Evolutionary conservation across 2,888 invertebrate species (phyloP).

Genomic region (Polyommatus iphigenia): DNA sequence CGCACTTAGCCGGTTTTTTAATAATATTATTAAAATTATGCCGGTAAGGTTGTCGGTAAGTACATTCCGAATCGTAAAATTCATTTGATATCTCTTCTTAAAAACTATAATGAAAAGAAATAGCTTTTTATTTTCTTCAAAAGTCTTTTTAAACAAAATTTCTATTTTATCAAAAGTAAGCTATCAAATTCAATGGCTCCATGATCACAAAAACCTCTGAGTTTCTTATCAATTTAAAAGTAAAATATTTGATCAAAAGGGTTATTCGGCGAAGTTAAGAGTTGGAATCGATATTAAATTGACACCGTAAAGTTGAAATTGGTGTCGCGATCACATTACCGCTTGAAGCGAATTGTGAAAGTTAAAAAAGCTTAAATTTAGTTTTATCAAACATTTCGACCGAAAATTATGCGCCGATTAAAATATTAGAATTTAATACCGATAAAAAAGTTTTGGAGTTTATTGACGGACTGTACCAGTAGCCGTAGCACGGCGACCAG

Average conservation of each 20-base stretch:
- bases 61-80: no score
- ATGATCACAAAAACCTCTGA: conserved; percentile 13
- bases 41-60: no score
- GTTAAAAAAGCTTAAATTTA: conserved; percentile 18
- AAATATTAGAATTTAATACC: neutral
- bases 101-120: neutral
- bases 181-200: conserved; percentile 11
- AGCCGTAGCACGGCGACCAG: no score
- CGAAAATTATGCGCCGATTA: neutral
- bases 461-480: neutral
- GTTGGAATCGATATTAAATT: conserved; percentile 30
- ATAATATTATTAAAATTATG: no score
- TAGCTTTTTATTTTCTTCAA: neutral
- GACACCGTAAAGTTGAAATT: conserved; percentile 30
- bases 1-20: no score
- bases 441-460: neutral
- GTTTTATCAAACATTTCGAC: conserved; percentile 19
- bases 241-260: conserved; percentile 28
- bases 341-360: conserved; percentile 24
- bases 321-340: conserved; percentile 26
- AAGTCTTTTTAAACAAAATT: neutral
- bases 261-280: conserved; percentile 16
- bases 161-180: neutral
- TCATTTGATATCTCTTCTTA: no score
- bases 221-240: conserved; percentile 29